These are phyloP conservation scores for Nebria brevicollis DNA, from an alignment of 2,888 invertebrate genomes.

Conservation along the genomic window DNA sequence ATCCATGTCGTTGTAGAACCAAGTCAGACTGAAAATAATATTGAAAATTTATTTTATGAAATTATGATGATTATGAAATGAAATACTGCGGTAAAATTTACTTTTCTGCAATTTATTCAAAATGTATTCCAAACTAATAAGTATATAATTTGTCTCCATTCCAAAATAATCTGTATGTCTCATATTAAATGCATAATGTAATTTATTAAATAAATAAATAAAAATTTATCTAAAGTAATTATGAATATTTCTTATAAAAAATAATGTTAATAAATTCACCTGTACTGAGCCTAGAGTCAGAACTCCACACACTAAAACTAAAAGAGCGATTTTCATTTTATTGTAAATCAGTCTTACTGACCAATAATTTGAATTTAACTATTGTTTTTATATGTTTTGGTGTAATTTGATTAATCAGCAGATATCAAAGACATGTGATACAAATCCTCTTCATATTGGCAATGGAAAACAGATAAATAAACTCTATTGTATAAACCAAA, in stretches of 20 bases:
- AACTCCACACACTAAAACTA: neutral
- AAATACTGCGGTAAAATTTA: too few relatives aligned
- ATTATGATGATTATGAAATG: too few relatives aligned
- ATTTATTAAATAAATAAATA: too few relatives aligned
- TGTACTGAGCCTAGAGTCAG: neutral
- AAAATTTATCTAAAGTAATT: neutral
- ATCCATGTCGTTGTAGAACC: slow-evolving; percentile 24
- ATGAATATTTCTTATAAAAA: neutral
- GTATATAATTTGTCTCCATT: too few relatives aligned
- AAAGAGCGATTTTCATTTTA: neutral
- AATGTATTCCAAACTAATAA: too few relatives aligned
- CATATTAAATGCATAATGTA: too few relatives aligned
- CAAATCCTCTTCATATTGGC: neutral
- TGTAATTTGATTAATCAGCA: neutral
- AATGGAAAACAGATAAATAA: slow-evolving; percentile 2
- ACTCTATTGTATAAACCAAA: neutral
- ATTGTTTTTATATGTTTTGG: neutral
- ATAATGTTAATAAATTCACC: neutral
- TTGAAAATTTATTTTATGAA: neutral
- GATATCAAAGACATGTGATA: neutral
- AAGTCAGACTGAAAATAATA: neutral
- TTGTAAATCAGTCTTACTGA: neutral
- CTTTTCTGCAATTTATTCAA: too few relatives aligned
- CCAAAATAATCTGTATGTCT: too few relatives aligned
- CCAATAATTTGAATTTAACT: neutral